phyloP scores from a whole-genome alignment of 2,888 invertebrate species.

The Xestia ashworthii region DNA sequence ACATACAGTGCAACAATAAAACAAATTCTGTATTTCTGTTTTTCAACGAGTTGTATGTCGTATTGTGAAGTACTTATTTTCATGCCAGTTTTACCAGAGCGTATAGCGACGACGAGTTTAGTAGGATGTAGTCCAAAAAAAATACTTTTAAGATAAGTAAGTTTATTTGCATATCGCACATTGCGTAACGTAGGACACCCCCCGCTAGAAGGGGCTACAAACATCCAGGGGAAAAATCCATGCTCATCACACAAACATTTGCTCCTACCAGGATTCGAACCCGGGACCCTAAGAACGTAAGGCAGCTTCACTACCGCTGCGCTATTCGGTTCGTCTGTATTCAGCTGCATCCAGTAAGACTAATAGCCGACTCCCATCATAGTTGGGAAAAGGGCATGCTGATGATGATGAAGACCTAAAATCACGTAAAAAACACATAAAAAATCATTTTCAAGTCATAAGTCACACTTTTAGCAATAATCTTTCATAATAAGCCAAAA shows the following conservation, averaged over 20 bases:
- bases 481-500: constrained; percentile 18
- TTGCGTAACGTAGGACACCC: not conserved
- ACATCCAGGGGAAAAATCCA: too few relatives aligned
- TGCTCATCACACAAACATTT: too few relatives aligned
- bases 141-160: not conserved
- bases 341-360: not conserved
- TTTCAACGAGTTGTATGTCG: too few relatives aligned
- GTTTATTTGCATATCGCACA: not conserved
- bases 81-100: not conserved
- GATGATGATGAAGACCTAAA: not conserved
- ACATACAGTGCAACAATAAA: not conserved
- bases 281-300: too few relatives aligned
- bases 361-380: not conserved
- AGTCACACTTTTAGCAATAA: not conserved
- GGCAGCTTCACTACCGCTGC: too few relatives aligned
- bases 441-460: constrained; percentile 1
- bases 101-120: not conserved
- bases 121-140: not conserved
- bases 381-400: not conserved
- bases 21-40: not conserved
- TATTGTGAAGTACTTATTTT: not conserved
- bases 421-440: not conserved
- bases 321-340: not conserved
- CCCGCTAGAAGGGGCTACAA: not conserved
- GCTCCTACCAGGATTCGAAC: too few relatives aligned